Evolutionary conservation across 2,888 invertebrate species (phyloP).

Genomic region (Crepidodera aurea): DNA sequence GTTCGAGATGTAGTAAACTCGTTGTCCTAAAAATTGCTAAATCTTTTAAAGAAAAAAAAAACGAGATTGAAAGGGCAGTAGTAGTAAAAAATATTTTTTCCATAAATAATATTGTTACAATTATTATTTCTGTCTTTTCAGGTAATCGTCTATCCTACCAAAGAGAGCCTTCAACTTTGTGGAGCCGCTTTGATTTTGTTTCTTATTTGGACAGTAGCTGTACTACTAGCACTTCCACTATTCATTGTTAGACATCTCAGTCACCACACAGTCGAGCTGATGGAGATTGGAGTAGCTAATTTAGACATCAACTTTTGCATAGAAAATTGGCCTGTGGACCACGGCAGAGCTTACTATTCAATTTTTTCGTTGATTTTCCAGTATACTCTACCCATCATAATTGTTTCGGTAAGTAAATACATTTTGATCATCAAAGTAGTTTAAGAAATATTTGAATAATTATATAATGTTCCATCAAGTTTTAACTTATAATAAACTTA

Average conservation of each 20-base stretch:
- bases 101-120: too few species aligned
- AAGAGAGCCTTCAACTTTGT: constrained; percentile 77
- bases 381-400: constrained; percentile 83
- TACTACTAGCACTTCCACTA: constrained; percentile 80
- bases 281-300: constrained; percentile 67
- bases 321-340: constrained; percentile 80
- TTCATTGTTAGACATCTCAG: constrained; percentile 76
- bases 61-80: too few species aligned
- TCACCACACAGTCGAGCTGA: constrained; percentile 65
- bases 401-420: constrained; percentile 69
- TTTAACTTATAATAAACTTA: too few species aligned
- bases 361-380: constrained; percentile 84
- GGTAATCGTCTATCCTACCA: constrained; percentile 88
- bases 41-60: too few species aligned
- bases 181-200: constrained; percentile 77
- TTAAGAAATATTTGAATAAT: too few species aligned
- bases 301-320: constrained; percentile 75
- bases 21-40: too few species aligned
- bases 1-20: too few species aligned
- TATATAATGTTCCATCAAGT: too few species aligned
- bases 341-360: constrained; percentile 82
- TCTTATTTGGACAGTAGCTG: constrained; percentile 76
- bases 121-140: constrained; percentile 60
- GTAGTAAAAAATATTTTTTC: too few species aligned
- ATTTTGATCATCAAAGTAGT: not conserved